Base-by-base conservation (phyloP, 2,113 vertebrate species). In the Brachyhypopomus occidentalis region DNA sequence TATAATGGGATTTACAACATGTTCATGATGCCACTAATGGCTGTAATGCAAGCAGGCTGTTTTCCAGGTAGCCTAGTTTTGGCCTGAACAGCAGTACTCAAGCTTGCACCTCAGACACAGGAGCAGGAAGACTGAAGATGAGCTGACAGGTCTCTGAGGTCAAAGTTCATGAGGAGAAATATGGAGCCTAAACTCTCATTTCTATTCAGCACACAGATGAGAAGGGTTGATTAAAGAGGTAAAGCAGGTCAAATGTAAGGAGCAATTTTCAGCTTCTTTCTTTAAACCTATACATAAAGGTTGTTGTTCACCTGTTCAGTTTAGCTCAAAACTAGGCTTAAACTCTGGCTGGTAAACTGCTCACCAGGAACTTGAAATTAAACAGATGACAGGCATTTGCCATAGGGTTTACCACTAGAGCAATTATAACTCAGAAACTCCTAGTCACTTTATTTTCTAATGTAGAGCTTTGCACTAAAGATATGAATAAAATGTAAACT, bases 381-480 rank as follows among this genome's bases (percentile, higher is more conserved):
- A 52, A 52, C 45, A 12, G 45, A 12, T 52, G 9, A 12, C 12
- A 52, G 45, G 45, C 45, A 52, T 11, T 52, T 52, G 45, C 45
- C 23, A 27, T 12, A 63, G 12, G 60, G 60, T 12, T 9, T 63
- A 63, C 8, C 63, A 34, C 63, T 34, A 66, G 25, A 66, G 63
- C 14, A 19, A 66, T 19, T 34, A 34, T 14, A 19, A 63, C 58
- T 75, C 59, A 58, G 12, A 36, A 64, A 72, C 52, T 19, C 59
- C 17, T 60, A 72, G 17, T 59, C n/a, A 60, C 66, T 85, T 88
- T 87, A 77, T 90, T 89, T 90, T 93, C 91, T 91, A 90, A 90
- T 95, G 93, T 96, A 94, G 93, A 94, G 90, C 87, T 94, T 87
- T 94, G 91, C 94, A 91, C 94, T 92, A 87, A 88, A 89, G 83